phyloP scores from a whole-genome alignment of 2,888 invertebrate genomes.

The Melinopterus prodromus region DNA sequence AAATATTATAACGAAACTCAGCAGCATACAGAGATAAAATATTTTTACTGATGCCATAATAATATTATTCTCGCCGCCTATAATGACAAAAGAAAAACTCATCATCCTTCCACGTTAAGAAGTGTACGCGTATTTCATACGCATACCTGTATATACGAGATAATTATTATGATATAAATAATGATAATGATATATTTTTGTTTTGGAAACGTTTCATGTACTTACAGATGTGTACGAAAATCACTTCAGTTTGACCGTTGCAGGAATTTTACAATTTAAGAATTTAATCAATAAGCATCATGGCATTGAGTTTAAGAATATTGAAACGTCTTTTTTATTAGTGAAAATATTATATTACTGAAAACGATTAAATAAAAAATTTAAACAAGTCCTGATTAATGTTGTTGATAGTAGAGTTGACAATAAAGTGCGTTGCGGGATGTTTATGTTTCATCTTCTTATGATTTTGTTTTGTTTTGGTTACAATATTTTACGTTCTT shows the following conservation, averaged over 20 bases:
- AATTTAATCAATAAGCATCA: constrained; percentile 58
- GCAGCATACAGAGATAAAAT: constrained; percentile 4
- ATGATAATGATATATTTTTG: constrained; percentile 46
- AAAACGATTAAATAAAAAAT: constrained; percentile 62
- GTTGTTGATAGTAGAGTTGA: constrained; percentile 62
- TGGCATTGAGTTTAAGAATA: constrained; percentile 57
- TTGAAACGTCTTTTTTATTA: constrained; percentile 60
- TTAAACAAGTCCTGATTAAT: constrained; percentile 61
- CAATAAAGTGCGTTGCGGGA: constrained; percentile 62
- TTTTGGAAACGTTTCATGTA: constrained; percentile 58
- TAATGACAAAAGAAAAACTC: constrained; percentile 8
- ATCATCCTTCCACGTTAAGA: constrained; percentile 42
- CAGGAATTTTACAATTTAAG: constrained; percentile 57
- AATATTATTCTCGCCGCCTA: constrained; percentile 7
- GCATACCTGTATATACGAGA: constrained; percentile 4
- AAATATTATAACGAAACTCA: background rate
- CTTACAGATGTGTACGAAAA: constrained; percentile 13
- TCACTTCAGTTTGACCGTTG: constrained; percentile 49
- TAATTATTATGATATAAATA: background rate
- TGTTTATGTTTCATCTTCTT: constrained; percentile 44
- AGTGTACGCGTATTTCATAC: background rate
- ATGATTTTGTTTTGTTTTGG: constrained; percentile 30
- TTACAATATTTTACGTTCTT: constrained; percentile 9
- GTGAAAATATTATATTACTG: constrained; percentile 62
- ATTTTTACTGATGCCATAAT: background rate